Conservation (phyloP, 2,797 vertebrate species). For the Myripristis jacobus region DNA sequence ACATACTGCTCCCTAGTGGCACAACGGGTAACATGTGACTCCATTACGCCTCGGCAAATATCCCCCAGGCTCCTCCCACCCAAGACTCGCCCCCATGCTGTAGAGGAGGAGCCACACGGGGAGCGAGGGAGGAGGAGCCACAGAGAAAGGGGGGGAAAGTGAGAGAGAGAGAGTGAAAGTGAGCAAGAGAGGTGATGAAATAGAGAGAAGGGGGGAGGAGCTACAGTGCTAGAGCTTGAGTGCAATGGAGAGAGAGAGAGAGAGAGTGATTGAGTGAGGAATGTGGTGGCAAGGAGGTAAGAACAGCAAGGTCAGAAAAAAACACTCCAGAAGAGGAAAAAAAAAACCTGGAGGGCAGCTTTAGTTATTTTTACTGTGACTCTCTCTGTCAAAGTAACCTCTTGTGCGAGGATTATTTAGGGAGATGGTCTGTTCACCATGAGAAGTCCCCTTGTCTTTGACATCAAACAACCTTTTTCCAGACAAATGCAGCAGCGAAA, state of each 20-base stretch:
- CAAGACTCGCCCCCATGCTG: not conserved
- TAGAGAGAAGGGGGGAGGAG: no score
- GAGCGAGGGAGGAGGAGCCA: constrained; percentile 35
- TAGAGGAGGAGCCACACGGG: constrained; percentile 35
- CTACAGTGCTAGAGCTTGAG: no score
- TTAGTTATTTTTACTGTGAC: constrained; percentile 27
- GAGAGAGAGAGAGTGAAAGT: no score
- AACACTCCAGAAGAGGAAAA: constrained; percentile 36
- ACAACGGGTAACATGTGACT: constrained; percentile 59
- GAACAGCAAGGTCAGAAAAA: constrained; percentile 60
- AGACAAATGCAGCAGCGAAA: no score
- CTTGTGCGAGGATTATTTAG: constrained; percentile 25
- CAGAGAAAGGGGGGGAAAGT: not conserved
- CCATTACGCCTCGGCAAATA: constrained; percentile 23
- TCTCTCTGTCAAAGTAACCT: constrained; percentile 30
- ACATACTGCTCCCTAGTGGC: constrained; percentile 82
- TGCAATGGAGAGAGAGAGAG: no score
- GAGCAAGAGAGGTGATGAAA: no score
- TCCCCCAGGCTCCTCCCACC: constrained; percentile 44
- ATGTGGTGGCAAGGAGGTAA: constrained; percentile 21
- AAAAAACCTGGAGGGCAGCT: constrained; percentile 34
- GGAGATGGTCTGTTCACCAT: constrained; percentile 1
- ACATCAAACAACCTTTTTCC: no score
- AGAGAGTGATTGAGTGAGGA: constrained; percentile 10
- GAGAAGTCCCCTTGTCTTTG: not conserved